These are phyloP conservation scores for Myrmecophaga tridactyla DNA, from an alignment of 2,113 vertebrate genomes.

Conservation along the genomic window DNA sequence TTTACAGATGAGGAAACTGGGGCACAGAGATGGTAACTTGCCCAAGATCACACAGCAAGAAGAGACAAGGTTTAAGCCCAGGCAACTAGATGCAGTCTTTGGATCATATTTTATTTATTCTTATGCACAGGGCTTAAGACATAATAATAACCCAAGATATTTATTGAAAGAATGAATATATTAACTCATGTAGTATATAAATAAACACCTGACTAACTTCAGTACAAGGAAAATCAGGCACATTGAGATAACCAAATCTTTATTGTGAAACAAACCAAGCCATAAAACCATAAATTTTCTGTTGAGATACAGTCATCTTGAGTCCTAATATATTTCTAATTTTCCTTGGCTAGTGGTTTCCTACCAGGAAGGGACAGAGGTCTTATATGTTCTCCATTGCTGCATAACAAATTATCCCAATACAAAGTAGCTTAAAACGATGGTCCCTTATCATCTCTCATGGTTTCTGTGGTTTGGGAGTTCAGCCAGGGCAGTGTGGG, in stretches of 20 bases:
- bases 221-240: background rate
- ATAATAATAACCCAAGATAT: background rate
- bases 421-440: background rate
- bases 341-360: background rate
- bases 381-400: background rate
- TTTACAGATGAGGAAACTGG: background rate
- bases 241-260: background rate
- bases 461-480: fast-evolving
- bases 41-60: background rate
- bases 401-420: background rate
- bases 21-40: background rate
- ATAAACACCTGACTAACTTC: background rate
- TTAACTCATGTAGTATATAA: background rate
- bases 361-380: background rate
- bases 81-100: background rate
- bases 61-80: background rate
- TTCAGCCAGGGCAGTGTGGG: background rate
- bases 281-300: background rate
- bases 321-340: background rate
- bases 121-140: background rate
- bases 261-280: background rate
- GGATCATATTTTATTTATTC: background rate
- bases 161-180: background rate
- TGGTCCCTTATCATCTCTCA: background rate
- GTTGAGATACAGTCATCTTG: background rate